Evolutionary conservation across 2,888 invertebrate genomes (phyloP).

Genomic region (Griposia aprilina): DNA sequence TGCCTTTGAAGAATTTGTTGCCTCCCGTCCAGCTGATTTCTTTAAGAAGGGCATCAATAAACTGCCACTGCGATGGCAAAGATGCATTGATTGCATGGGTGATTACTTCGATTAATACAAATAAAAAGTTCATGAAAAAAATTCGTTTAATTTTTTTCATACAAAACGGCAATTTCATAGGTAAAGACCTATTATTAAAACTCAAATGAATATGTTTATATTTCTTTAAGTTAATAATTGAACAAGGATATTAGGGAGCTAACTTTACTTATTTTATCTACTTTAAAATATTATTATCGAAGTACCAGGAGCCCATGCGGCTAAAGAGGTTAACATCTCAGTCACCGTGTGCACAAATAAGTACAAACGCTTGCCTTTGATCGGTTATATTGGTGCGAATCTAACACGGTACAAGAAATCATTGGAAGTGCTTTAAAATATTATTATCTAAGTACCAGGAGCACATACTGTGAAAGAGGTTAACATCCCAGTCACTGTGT

Average conservation of each 20-base stretch:
- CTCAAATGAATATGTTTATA: neutral
- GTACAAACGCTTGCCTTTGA: neutral
- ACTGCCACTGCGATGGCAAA: too few species aligned
- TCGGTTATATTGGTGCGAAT: neutral
- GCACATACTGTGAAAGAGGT: neutral
- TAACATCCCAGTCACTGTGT: constrained; percentile 1
- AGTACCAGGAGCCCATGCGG: neutral
- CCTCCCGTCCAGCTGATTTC: too few species aligned
- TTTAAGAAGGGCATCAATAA: too few species aligned
- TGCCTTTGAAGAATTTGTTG: too few species aligned
- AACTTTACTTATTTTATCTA: neutral
- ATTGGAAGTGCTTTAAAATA: neutral
- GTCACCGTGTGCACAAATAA: neutral
- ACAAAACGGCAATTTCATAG: too few species aligned
- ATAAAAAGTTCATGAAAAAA: too few species aligned
- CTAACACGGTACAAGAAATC: neutral
- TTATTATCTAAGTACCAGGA: constrained; percentile 3
- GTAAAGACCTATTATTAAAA: too few species aligned
- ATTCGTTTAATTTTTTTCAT: too few species aligned
- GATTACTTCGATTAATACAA: too few species aligned
- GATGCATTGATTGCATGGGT: too few species aligned
- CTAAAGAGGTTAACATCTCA: neutral
- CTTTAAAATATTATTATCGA: neutral
- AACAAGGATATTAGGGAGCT: neutral
- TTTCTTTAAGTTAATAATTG: neutral